phyloP scores from a whole-genome alignment of 2,888 invertebrate genomes.

The Dryadula phaetusa region DNA sequence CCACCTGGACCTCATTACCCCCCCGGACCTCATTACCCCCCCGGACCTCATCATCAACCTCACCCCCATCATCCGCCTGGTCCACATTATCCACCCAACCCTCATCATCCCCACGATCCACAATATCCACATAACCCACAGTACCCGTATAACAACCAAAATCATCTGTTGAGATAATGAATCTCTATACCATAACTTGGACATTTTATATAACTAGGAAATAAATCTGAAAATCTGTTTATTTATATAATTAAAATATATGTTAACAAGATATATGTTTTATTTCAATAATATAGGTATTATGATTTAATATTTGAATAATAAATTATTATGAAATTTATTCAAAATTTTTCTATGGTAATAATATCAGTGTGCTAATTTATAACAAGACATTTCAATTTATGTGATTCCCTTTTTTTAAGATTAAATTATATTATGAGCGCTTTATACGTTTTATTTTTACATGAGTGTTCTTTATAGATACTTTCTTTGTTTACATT shows the following conservation, averaged over 20 bases:
- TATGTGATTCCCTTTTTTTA: not conserved
- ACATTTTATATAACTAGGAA: not conserved
- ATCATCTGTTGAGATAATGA: slow-evolving; percentile 10
- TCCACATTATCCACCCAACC: not conserved
- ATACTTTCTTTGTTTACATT: not conserved
- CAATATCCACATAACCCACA: slow-evolving; percentile 3
- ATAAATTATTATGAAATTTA: too few relatives aligned
- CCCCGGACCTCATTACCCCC: slow-evolving; percentile 6
- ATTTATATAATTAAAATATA: not conserved
- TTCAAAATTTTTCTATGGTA: too few relatives aligned
- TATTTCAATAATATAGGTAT: not conserved
- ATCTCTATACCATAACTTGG: not conserved
- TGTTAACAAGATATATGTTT: not conserved
- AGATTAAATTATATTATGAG: not conserved
- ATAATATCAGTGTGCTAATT: too few relatives aligned
- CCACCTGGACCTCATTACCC: slow-evolving; percentile 22
- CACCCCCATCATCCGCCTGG: not conserved
- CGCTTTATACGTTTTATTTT: not conserved
- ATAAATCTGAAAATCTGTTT: not conserved
- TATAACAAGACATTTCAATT: too few relatives aligned
- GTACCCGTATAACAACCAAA: not conserved
- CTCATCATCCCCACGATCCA: not conserved
- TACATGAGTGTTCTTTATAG: not conserved
- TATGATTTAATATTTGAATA: too few relatives aligned
- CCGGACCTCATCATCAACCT: not conserved